A percentile compares a stretch with the other conserved stretches of the same genome.
Evolutionary conservation across 2,797 vertebrate species (phyloP).

Genomic region (Pseudocheirus occidentalis): DNA sequence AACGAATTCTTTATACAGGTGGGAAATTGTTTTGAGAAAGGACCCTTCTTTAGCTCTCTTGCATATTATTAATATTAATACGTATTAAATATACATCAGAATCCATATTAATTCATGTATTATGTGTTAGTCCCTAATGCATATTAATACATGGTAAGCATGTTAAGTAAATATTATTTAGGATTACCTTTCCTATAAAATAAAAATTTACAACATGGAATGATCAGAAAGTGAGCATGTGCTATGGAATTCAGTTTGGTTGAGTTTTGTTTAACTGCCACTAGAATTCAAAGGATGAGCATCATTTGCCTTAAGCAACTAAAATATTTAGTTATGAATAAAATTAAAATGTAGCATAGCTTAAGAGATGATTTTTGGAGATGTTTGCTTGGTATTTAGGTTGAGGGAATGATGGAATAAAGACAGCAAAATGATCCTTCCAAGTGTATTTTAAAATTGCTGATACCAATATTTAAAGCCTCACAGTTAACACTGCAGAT

Average conservation of each 20-base stretch:
- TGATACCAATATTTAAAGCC: conserved; percentile 5
- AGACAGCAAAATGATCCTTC: background rate
- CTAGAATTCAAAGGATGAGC: background rate
- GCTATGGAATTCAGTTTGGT: conserved; percentile 20
- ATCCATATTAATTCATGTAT: background rate
- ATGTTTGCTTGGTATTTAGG: background rate
- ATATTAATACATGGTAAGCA: conserved; percentile 49
- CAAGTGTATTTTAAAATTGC: conserved; percentile 38
- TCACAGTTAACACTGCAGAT: conserved; percentile 31
- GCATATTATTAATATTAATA: conserved; percentile 58
- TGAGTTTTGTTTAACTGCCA: background rate
- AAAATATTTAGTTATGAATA: background rate
- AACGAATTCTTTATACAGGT: conserved; percentile 59
- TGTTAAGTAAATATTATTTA: conserved; percentile 10
- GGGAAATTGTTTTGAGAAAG: conserved; percentile 54
- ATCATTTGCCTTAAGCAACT: background rate
- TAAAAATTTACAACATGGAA: conserved; percentile 31
- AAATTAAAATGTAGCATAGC: background rate
- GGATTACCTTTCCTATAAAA: background rate
- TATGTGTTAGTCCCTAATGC: conserved; percentile 63
- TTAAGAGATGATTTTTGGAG: conserved; percentile 36
- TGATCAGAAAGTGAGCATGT: conserved; percentile 3
- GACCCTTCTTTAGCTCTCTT: conserved; percentile 43
- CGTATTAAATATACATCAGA: background rate
- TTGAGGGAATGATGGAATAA: conserved; percentile 21